Conservation (phyloP, 2,113 vertebrate species). For the Corythaixoides concolor region DNA sequence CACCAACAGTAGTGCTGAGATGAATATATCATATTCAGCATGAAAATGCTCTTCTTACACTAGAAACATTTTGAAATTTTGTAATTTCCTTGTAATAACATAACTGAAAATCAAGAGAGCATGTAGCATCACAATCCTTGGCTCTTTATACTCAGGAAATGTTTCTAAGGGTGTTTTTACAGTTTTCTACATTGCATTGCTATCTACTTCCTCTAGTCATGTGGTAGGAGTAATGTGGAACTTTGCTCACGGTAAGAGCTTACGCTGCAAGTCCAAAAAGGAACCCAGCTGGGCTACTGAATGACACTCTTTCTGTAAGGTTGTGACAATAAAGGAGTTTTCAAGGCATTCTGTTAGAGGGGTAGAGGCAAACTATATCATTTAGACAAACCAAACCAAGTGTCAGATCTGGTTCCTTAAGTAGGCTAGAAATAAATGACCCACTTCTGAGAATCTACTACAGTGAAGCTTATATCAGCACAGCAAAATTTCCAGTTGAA, state of each 20-base stretch:
- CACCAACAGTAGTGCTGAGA: not conserved
- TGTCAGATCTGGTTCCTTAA: not conserved
- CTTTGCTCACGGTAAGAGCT: not conserved
- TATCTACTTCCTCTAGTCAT: not conserved
- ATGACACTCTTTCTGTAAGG: not conserved
- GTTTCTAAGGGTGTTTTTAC: not conserved
- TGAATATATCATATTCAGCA: not conserved
- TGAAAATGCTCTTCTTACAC: not conserved
- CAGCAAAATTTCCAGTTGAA: not conserved
- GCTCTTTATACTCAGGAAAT: not conserved
- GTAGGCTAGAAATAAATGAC: no score
- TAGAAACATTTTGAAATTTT: not conserved
- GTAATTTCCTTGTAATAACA: not conserved
- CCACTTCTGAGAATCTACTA: not conserved
- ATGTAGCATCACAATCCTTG: not conserved
- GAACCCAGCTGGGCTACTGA: not conserved
- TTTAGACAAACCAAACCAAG: not conserved
- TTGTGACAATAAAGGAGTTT: not conserved
- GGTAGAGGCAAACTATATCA: rapidly evolving
- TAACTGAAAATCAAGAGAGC: not conserved
- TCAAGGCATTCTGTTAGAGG: not conserved
- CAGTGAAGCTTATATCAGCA: not conserved
- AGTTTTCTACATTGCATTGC: not conserved
- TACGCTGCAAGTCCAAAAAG: not conserved
- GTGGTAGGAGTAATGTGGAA: not conserved